Conservation (phyloP, 1,140 invertebrate species). For the Drosophila guanche region DNA sequence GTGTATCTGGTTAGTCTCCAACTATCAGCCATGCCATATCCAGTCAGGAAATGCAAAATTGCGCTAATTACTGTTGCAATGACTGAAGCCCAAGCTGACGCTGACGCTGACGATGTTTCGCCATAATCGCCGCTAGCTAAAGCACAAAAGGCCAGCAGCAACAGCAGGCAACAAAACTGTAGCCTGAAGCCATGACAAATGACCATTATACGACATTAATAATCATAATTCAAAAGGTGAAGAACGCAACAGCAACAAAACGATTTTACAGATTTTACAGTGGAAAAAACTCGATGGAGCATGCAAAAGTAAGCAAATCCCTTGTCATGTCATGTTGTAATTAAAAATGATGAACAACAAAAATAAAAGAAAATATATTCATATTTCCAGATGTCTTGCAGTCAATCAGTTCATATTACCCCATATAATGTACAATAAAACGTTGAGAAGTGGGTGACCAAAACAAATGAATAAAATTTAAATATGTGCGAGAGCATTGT, state of each 20-base stretch:
- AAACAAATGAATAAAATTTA: slow-evolving; percentile 31
- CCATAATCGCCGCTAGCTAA: slow-evolving; percentile 76
- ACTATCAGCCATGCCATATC: too few relatives aligned
- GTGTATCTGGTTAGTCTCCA: too few relatives aligned
- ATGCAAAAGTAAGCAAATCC: slow-evolving; percentile 65
- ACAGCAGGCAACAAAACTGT: slow-evolving; percentile 25
- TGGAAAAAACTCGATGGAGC: slow-evolving; percentile 67
- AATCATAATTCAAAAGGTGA: slow-evolving; percentile 75
- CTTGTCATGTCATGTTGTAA: slow-evolving; percentile 79
- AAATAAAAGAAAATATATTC: too few relatives aligned
- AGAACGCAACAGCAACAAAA: slow-evolving; percentile 12
- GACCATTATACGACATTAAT: slow-evolving; percentile 75
- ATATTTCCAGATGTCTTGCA: slow-evolving; percentile 25
- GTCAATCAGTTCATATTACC: slow-evolving; percentile 35
- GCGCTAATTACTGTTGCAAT: slow-evolving; percentile 69
- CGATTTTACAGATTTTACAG: slow-evolving; percentile 71
- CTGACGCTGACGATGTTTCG: slow-evolving; percentile 37
- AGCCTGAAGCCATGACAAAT: slow-evolving; percentile 65
- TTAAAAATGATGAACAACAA: slow-evolving; percentile 68
- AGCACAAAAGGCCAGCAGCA: slow-evolving; percentile 42
- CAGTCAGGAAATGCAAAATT: slow-evolving; percentile 77
- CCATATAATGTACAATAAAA: slow-evolving; percentile 2
- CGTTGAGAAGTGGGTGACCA: slow-evolving; percentile 21
- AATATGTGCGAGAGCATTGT: slow-evolving; percentile 45
- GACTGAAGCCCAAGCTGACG: slow-evolving; percentile 14